Percentiles rank a stretch among this genome's conserved stretches.
phyloP scores from a whole-genome alignment of 2,888 invertebrate species.

The Leptopterna dolabrata region DNA sequence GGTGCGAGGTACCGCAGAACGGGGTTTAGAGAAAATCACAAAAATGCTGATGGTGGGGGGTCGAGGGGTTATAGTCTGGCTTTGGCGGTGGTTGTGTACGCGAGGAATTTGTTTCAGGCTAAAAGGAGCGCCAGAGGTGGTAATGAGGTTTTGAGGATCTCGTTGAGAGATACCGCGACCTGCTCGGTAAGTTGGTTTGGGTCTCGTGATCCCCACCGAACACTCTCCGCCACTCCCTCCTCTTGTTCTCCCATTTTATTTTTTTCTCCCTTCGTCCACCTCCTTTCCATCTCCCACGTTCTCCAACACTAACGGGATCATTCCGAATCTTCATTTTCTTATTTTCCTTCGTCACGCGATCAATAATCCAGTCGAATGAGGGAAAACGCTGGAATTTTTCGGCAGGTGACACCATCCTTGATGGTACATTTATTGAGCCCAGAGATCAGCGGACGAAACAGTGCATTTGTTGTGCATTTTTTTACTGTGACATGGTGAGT shows the following conservation, averaged over 20 bases:
- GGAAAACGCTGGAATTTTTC: not conserved
- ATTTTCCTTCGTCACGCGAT: not conserved
- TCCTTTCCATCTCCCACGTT: not conserved
- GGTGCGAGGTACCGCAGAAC: not conserved
- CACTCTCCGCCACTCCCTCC: not conserved
- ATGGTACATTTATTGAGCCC: too few species aligned
- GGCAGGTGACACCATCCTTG: too few species aligned
- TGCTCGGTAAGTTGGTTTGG: not conserved
- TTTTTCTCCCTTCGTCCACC: not conserved
- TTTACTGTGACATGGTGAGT: too few species aligned
- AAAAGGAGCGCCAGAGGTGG: constrained; percentile 4
- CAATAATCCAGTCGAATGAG: not conserved
- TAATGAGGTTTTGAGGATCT: constrained; percentile 26
- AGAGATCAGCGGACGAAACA: too few species aligned
- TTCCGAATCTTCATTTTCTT: not conserved
- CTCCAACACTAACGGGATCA: not conserved
- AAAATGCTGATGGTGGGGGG: not conserved
- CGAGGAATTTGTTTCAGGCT: not conserved
- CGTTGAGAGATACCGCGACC: constrained; percentile 12
- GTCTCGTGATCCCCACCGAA: not conserved
- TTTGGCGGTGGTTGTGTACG: not conserved
- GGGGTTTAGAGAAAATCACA: not conserved
- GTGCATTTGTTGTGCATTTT: too few species aligned
- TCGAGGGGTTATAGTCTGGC: not conserved
- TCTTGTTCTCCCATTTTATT: not conserved